A percentile compares a stretch with the other conserved stretches of the same genome.
Conservation (phyloP, 2,888 invertebrate species). For the Cataglyphis altisquamis region DNA sequence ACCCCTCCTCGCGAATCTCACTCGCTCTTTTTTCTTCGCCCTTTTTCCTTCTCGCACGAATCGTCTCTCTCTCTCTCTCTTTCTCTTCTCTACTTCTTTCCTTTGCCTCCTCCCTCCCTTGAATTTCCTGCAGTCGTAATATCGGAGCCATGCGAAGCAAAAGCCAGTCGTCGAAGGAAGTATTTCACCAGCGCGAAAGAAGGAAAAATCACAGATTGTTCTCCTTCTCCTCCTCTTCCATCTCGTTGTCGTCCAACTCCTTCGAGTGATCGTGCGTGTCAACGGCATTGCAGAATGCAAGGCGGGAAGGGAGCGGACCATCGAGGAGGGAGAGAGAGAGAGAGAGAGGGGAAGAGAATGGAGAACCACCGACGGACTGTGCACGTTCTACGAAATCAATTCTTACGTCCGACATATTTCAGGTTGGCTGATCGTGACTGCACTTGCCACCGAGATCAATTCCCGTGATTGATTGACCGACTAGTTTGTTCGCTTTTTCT, state of each 20-base stretch:
- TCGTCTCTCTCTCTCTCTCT: conserved; percentile 30
- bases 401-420: conserved; percentile 66
- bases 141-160: conserved; percentile 68
- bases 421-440: conserved; percentile 65
- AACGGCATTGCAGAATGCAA: conserved; percentile 62
- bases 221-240: conserved; percentile 41
- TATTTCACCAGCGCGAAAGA: conserved; percentile 49
- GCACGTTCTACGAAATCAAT: conserved; percentile 66
- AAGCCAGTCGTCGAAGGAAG: conserved; percentile 61
- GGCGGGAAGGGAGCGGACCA: conserved; percentile 27
- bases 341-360: conserved; percentile 7
- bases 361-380: conserved; percentile 56
- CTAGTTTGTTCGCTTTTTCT: conserved; percentile 49
- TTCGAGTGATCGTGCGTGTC: conserved; percentile 61
- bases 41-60: conserved; percentile 7
- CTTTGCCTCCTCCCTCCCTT: conserved; percentile 49
- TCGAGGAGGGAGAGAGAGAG: conserved; percentile 39
- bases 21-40: conserved; percentile 38
- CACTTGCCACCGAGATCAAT: conserved; percentile 65
- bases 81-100: conserved; percentile 26
- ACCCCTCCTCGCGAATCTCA: conserved; percentile 73
- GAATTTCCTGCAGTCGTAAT: conserved; percentile 73
- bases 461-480: conserved; percentile 57
- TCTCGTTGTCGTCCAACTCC: conserved; percentile 52
- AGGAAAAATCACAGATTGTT: conserved; percentile 38